Evolutionary conservation across 2,888 invertebrate species (phyloP).

Genomic region (Pterobdella sp.): DNA sequence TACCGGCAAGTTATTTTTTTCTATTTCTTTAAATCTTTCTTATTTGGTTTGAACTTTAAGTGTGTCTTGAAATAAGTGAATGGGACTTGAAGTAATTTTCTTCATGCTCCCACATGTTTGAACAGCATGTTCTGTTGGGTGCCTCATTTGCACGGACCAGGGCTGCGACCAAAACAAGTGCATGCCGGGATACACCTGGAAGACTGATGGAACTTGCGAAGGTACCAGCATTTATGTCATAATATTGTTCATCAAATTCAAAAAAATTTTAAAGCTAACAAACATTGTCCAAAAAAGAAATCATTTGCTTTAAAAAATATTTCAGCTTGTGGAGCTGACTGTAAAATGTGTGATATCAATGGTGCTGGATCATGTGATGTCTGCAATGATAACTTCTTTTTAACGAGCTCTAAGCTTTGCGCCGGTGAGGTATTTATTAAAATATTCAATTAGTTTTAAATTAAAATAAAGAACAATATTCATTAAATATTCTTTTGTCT

Average conservation of each 20-base stretch:
- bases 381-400: slow-evolving; percentile 19
- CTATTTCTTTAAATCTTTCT: not conserved
- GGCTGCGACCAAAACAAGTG: slow-evolving; percentile 31
- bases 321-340: slow-evolving; percentile 27
- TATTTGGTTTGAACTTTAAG: not conserved
- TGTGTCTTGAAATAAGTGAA: not conserved
- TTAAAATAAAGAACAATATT: not conserved
- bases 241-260: not conserved
- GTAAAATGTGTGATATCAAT: slow-evolving; percentile 24
- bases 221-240: not conserved
- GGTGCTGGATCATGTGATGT: slow-evolving; percentile 26
- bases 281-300: not conserved
- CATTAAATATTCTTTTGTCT: not conserved
- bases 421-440: not conserved
- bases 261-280: not conserved
- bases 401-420: slow-evolving; percentile 11
- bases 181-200: slow-evolving; percentile 19
- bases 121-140: slow-evolving; percentile 25
- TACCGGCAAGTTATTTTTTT: not conserved
- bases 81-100: too few relatives aligned
- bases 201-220: slow-evolving; percentile 20
- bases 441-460: not conserved
- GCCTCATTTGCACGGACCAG: slow-evolving; percentile 20
- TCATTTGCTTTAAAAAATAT: not conserved
- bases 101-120: slow-evolving; percentile 8